phyloP scores from a whole-genome alignment of 2,113 vertebrate species.

The Eulemur rufifrons region DNA sequence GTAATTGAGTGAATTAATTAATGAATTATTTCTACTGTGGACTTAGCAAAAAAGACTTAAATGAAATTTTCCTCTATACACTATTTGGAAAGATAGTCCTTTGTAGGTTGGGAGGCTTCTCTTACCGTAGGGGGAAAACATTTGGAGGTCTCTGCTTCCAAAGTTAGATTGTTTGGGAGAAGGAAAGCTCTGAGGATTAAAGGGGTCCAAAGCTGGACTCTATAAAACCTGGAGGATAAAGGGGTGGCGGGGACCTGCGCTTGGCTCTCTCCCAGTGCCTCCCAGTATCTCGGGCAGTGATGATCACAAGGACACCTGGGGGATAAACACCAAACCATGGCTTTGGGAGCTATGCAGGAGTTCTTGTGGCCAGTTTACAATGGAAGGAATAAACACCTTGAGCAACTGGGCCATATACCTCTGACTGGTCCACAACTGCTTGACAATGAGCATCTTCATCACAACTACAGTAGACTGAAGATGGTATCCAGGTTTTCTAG shows the following conservation, averaged over 20 bases:
- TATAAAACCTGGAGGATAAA: not conserved
- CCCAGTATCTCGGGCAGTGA: not conserved
- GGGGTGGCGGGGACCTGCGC: too few relatives aligned
- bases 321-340: not conserved
- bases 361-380: not conserved
- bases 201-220: not conserved
- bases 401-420: not conserved
- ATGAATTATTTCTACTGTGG: not conserved
- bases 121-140: not conserved
- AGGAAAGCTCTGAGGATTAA: not conserved
- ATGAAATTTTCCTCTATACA: not conserved
- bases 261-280: not conserved
- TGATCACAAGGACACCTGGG: not conserved
- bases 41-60: conserved; percentile 32
- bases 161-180: not conserved
- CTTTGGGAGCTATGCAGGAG: not conserved
- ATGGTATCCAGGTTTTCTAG: not conserved
- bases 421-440: not conserved
- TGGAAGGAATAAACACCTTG: not conserved
- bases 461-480: not conserved
- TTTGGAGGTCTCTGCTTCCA: not conserved
- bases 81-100: conserved; percentile 2
- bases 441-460: not conserved
- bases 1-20: not conserved
- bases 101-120: not conserved